Evolutionary conservation across 2,888 invertebrate genomes (phyloP).

Genomic region (Platynereis dumerilii): DNA sequence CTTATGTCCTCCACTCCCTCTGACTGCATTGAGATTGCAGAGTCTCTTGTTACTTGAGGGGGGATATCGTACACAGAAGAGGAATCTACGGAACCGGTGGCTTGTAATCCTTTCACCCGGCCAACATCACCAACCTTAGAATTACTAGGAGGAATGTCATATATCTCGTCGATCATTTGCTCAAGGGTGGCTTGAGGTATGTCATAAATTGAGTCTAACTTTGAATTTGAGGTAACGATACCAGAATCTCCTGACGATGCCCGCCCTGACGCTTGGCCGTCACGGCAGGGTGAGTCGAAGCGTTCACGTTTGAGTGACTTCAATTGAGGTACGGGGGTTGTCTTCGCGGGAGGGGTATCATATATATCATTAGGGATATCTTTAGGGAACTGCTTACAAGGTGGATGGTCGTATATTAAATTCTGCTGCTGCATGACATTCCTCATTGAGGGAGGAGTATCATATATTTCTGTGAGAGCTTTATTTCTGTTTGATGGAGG

Average conservation of each 20-base stretch:
- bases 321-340: slow-evolving; percentile 42
- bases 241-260: slow-evolving; percentile 15
- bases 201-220: slow-evolving; percentile 38
- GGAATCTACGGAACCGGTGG: slow-evolving; percentile 36
- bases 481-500: slow-evolving; percentile 20
- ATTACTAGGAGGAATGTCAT: slow-evolving; percentile 59
- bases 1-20: slow-evolving; percentile 29
- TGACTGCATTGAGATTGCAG: slow-evolving; percentile 33
- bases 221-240: slow-evolving; percentile 11
- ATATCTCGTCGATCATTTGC: slow-evolving; percentile 56
- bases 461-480: neutral
- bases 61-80: slow-evolving; percentile 60
- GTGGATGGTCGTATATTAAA: too few relatives aligned
- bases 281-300: slow-evolving; percentile 31
- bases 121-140: slow-evolving; percentile 41
- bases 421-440: too few relatives aligned
- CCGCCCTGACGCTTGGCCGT: neutral
- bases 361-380: slow-evolving; percentile 68
- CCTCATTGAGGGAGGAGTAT: slow-evolving; percentile 22
- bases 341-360: slow-evolving; percentile 70
- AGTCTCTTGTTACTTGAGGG: slow-evolving; percentile 63
- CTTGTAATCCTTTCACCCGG: slow-evolving; percentile 20
- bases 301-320: slow-evolving; percentile 37
- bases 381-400: slow-evolving; percentile 2
- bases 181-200: slow-evolving; percentile 45